A percentile compares a stretch with the other conserved stretches of the same genome.
Conservation (phyloP, 2,888 invertebrate genomes). For the Callosobruchus maculatus region DNA sequence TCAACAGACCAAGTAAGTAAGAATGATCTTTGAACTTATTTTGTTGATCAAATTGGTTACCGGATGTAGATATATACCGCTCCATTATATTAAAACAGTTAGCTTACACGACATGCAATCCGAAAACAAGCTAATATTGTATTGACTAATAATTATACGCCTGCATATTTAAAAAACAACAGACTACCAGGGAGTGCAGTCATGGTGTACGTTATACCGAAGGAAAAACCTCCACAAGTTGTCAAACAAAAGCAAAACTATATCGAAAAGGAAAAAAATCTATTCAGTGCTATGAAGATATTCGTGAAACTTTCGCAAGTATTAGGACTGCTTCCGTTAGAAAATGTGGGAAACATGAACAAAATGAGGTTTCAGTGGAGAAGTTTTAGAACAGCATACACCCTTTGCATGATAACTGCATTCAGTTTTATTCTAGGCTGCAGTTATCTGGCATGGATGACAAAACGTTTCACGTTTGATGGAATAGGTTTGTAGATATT, state of each 20-base stretch:
- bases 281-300: conserved; percentile 14
- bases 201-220: conserved; percentile 12
- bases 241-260: neutral
- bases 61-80: neutral
- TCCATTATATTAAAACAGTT: neutral
- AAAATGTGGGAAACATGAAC: conserved; percentile 18
- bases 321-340: conserved; percentile 19
- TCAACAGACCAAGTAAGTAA: no score
- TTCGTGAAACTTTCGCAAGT: conserved; percentile 15
- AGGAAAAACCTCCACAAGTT: neutral
- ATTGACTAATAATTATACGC: neutral
- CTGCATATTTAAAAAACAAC: neutral
- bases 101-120: neutral
- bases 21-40: no score
- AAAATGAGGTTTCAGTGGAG: conserved; percentile 22
- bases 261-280: conserved; percentile 3
- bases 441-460: conserved; percentile 16
- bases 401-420: conserved; percentile 12
- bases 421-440: conserved; percentile 7
- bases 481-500: conserved; percentile 15
- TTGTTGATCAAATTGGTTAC: conserved; percentile 3
- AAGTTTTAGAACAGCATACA: conserved; percentile 18
- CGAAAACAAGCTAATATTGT: neutral
- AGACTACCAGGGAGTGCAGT: neutral
- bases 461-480: conserved; percentile 15